phyloP scores from a whole-genome alignment of 2,888 invertebrate genomes.

The Homarus gammarus region DNA sequence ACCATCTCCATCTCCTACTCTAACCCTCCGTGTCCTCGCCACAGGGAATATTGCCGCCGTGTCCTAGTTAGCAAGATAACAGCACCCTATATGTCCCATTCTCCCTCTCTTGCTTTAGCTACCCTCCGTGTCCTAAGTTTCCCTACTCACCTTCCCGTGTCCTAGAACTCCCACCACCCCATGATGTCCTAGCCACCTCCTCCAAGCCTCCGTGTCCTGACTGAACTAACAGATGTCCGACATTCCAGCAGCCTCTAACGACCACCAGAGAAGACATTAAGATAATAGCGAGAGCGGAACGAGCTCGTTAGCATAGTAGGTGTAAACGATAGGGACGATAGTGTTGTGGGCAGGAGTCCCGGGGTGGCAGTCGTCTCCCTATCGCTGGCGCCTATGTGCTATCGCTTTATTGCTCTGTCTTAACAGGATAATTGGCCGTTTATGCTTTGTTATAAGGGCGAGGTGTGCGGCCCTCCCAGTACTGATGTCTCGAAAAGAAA shows the following conservation, averaged over 20 bases:
- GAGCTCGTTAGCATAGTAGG: constrained; percentile 68
- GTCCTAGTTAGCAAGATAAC: too few species aligned
- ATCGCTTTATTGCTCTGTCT: constrained; percentile 47
- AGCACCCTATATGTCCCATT: not conserved
- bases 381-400: constrained; percentile 25
- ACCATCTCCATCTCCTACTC: too few species aligned
- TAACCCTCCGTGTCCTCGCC: too few species aligned
- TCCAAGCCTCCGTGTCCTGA: constrained; percentile 53
- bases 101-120: not conserved
- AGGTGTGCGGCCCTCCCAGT: not conserved
- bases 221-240: constrained; percentile 68
- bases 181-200: constrained; percentile 50
- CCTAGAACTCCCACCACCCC: not conserved
- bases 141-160: not conserved
- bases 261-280: constrained; percentile 68
- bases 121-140: not conserved
- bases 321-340: constrained; percentile 67
- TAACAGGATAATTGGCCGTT: constrained; percentile 52
- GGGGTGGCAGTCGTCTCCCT: constrained; percentile 20
- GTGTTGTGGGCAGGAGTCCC: constrained; percentile 24
- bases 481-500: too few species aligned
- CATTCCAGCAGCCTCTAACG: constrained; percentile 63
- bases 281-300: constrained; percentile 65
- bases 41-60: too few species aligned
- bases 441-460: constrained; percentile 43